phyloP scores from a whole-genome alignment of 2,113 vertebrate species.

The Melanocharis versteri region DNA sequence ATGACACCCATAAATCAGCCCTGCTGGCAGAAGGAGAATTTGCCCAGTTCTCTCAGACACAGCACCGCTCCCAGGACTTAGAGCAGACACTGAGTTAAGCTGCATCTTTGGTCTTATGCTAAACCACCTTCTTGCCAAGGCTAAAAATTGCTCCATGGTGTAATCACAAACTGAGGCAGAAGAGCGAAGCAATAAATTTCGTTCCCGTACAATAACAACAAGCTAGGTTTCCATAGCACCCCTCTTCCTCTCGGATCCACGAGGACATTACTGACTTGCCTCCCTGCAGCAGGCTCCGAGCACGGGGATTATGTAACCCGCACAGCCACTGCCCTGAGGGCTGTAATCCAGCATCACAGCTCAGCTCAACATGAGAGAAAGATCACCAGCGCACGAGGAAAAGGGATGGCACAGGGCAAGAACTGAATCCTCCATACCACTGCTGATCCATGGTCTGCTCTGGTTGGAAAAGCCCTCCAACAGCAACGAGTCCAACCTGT shows the following conservation, averaged over 20 bases:
- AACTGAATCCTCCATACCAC: background rate
- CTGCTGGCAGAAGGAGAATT: background rate
- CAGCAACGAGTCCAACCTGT: background rate
- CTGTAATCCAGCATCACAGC: background rate
- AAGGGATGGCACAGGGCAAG: background rate
- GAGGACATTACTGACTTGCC: background rate
- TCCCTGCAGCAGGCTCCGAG: background rate
- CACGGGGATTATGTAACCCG: background rate
- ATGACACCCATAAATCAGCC: background rate
- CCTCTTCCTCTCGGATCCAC: background rate
- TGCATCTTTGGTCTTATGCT: background rate
- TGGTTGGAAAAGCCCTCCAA: background rate
- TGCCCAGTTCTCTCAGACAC: background rate
- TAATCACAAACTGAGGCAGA: constrained; percentile 31
- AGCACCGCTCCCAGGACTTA: background rate
- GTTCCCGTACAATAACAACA: constrained; percentile 28
- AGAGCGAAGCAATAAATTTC: background rate
- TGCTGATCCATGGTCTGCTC: background rate
- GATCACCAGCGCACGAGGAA: background rate
- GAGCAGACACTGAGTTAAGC: background rate
- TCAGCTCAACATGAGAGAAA: background rate
- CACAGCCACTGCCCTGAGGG: background rate
- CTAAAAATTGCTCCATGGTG: constrained; percentile 42
- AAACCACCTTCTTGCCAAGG: constrained; percentile 43
- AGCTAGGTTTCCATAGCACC: constrained; percentile 54